Conservation (phyloP, 2,113 vertebrate species). For the Phoenicopterus ruber region DNA sequence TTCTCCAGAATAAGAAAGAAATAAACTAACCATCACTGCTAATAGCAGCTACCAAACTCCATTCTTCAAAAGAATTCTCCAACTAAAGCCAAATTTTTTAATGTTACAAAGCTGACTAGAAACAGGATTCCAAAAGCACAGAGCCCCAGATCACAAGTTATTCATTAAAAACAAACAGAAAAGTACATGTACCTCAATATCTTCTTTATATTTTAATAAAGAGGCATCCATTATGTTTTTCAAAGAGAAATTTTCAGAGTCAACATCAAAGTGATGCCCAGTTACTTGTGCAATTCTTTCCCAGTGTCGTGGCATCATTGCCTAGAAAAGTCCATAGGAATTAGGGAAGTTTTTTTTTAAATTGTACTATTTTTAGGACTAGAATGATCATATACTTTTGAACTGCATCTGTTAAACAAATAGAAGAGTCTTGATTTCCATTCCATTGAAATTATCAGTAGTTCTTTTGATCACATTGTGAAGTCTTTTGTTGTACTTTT, state of each 20-base stretch:
- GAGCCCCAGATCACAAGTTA: neutral
- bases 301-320: slow-evolving; percentile 83
- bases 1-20: neutral
- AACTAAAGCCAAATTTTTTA: neutral
- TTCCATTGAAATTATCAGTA: neutral
- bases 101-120: neutral
- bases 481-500: neutral
- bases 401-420: neutral
- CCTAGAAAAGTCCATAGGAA: slow-evolving; percentile 61
- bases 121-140: neutral
- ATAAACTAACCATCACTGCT: neutral
- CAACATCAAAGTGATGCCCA: slow-evolving; percentile 75
- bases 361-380: neutral
- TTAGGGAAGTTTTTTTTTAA: neutral
- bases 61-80: neutral
- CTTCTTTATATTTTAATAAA: slow-evolving; percentile 79
- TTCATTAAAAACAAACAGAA: neutral
- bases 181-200: slow-evolving; percentile 77
- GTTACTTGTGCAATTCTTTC: slow-evolving; percentile 76
- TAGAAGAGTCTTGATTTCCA: neutral
- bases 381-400: neutral
- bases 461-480: neutral
- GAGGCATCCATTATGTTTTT: slow-evolving; percentile 79
- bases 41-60: neutral
- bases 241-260: slow-evolving; percentile 75